These are phyloP conservation scores for rabbit (Oryctolagus cuniculus) DNA, from an alignment of 2,113 vertebrate species.

Conservation along the genomic window DNA sequence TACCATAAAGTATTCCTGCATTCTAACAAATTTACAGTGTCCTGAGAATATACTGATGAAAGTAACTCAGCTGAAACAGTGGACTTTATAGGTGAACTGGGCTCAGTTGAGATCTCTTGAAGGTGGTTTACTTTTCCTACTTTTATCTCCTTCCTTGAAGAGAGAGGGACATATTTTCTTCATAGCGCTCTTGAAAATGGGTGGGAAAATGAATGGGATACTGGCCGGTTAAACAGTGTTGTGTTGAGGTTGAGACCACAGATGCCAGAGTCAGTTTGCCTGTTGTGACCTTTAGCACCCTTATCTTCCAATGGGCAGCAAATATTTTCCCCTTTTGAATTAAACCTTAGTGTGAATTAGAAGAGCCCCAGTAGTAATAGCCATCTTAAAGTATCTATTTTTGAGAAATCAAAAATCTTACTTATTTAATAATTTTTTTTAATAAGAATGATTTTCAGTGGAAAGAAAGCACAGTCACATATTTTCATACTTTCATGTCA, in stretches of 20 bases:
- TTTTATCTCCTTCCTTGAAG: constrained; percentile 46
- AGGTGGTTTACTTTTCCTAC: constrained; percentile 36
- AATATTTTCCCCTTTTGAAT: constrained; percentile 46
- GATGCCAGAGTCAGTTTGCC: neutral
- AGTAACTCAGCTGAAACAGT: neutral
- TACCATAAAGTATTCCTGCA: neutral
- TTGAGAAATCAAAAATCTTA: constrained; percentile 30
- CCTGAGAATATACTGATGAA: neutral
- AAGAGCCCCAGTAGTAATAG: neutral
- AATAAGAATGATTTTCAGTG: constrained; percentile 46
- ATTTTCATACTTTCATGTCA: constrained; percentile 65
- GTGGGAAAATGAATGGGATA: constrained; percentile 42
- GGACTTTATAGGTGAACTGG: constrained; percentile 2
- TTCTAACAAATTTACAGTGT: constrained; percentile 34
- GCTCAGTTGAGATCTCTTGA: constrained; percentile 12
- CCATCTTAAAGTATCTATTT: constrained; percentile 50
- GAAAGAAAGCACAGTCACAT: constrained; percentile 61
- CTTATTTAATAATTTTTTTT: neutral
- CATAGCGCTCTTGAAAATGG: constrained; percentile 22
- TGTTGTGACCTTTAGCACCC: neutral
- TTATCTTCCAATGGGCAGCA: neutral
- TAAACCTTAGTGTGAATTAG: constrained; percentile 61
- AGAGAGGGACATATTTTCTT: constrained; percentile 51
- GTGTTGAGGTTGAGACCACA: constrained; percentile 7
- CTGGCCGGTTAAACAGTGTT: neutral